Evolutionary conservation across 2,888 invertebrate genomes (phyloP), one percentile per base, ranked within the genome.

Genomic region (Apantesis nais): DNA sequence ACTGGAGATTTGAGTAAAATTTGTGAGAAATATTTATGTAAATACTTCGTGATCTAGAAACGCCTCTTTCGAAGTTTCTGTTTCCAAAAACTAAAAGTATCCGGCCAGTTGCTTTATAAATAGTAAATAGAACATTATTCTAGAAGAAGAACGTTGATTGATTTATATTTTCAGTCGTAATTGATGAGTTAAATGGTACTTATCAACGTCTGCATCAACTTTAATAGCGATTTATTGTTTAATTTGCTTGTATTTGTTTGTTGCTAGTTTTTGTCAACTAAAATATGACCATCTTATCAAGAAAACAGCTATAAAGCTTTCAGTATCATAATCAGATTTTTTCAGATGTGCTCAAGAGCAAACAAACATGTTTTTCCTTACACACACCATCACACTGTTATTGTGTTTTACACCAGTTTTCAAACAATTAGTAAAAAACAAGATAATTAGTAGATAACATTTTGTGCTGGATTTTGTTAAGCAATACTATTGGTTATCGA

Each of bases 101-200:
- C 3, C 25, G 14, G 25, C 19, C 5, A 55, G 29, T 58, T 29
- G 1, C 29, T 58, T 16, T 1, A 16, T 55, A 25, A 55, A 60
- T 60, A 39, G 12, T 2, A 48, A 52, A 25, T 8, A 37, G 5
- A 34, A 62, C 22, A 67, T 14, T 41, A 41, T 67, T 67, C 44
- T 16, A 52, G 52, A 52, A 34, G 62, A 41, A 37, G 34, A 39
- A n/a, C 9, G 31, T 62, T 62, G 39, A 66, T 62, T 37, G 62
- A 55, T 70, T 55, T 70, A 70, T 70, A 66, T 62, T 68, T 66
- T 48, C 62, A n/a, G 55, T 31, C n/a, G 22, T 70, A 66, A 66
- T 70, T 70, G 61, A 60, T n/a, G 52, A 52, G 66, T 66, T 70
- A 66, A 70, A 39, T 66, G 48, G 44, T 39, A 61, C 22, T 12